Percentiles rank a stretch among this genome's conserved stretches.
Evolutionary conservation across 2,888 invertebrate genomes (phyloP).

Genomic region (Junonia oenone): DNA sequence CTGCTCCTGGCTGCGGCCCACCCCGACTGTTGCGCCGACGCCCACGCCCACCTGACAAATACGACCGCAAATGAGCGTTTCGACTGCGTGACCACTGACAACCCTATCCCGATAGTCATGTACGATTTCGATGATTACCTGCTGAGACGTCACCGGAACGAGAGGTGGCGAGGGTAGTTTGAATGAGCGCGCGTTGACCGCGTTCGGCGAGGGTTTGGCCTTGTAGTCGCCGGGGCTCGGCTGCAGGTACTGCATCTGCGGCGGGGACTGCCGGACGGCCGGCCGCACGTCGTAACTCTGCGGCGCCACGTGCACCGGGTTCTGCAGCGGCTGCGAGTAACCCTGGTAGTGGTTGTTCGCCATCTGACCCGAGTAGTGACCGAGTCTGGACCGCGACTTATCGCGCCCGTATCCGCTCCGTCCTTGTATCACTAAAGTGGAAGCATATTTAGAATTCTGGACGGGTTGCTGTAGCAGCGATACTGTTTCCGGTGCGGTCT

Average conservation of each 20-base stretch:
- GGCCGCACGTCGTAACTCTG: conserved; percentile 32
- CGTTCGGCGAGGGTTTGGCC: conserved; percentile 40
- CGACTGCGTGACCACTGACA: background rate
- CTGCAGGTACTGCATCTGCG: conserved; percentile 61
- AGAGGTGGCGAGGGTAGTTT: conserved; percentile 73
- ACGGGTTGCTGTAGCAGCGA: conserved; percentile 67
- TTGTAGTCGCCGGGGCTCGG: conserved; percentile 54
- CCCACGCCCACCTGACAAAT: conserved; percentile 28
- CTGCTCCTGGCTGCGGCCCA: conserved; percentile 63
- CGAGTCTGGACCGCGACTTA: conserved; percentile 50
- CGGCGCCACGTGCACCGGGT: conserved; percentile 29
- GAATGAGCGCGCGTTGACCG: conserved; percentile 50
- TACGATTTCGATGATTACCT: too few relatives aligned
- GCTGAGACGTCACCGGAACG: conserved; percentile 48
- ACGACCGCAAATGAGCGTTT: background rate
- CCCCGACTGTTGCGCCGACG: conserved; percentile 11
- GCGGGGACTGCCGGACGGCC: conserved; percentile 36
- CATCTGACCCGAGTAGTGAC: conserved; percentile 47
- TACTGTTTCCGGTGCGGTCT: conserved; percentile 73
- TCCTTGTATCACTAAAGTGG: conserved; percentile 56
- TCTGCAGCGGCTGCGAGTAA: conserved; percentile 41
- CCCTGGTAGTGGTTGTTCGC: conserved; percentile 48
- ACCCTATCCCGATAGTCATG: too few relatives aligned
- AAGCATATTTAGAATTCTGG: conserved; percentile 58
- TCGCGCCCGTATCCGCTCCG: conserved; percentile 58